Evolutionary conservation across 2,888 invertebrate species (phyloP).

Genomic region (Chrysodeixis includens): DNA sequence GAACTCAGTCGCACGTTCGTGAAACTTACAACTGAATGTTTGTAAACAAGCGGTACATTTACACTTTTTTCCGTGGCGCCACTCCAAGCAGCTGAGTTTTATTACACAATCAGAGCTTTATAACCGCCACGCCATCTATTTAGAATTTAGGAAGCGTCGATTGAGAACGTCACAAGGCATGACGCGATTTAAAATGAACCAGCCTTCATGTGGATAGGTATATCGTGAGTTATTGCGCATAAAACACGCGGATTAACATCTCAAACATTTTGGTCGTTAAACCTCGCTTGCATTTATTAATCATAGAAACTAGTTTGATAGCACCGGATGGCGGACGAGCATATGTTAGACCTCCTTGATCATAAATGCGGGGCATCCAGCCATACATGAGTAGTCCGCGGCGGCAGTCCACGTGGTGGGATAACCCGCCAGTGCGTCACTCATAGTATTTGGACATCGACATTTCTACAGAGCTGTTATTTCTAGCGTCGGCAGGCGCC

Average conservation of each 20-base stretch:
- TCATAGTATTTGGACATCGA: slow-evolving; percentile 77
- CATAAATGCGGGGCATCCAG: slow-evolving; percentile 20
- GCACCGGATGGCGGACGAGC: slow-evolving; percentile 4
- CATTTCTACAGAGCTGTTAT: slow-evolving; percentile 82
- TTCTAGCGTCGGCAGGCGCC: slow-evolving; percentile 81
- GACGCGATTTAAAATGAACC: slow-evolving; percentile 43
- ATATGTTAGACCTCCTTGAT: slow-evolving; percentile 13
- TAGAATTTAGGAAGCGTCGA: slow-evolving; percentile 68
- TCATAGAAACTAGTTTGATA: slow-evolving; percentile 16
- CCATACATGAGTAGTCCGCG: slow-evolving; percentile 3
- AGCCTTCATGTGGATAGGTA: slow-evolving; percentile 23
- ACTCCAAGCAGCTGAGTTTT: slow-evolving; percentile 78
- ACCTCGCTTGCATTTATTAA: slow-evolving; percentile 22
- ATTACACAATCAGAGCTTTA: slow-evolving; percentile 78
- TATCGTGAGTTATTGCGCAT: slow-evolving; percentile 26
- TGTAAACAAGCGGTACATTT: slow-evolving; percentile 79
- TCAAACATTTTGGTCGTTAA: slow-evolving; percentile 13
- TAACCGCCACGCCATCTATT: slow-evolving; percentile 70
- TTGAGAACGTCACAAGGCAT: slow-evolving; percentile 54
- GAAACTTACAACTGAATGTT: slow-evolving; percentile 71
- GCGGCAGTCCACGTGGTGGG: slow-evolving; percentile 57
- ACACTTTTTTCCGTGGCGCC: slow-evolving; percentile 74
- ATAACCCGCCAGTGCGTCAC: slow-evolving; percentile 73
- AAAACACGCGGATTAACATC: slow-evolving; percentile 29
- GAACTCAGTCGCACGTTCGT: slow-evolving; percentile 56